Conservation (phyloP, 2,888 invertebrate species). For the Ennomos fuscantarius region DNA sequence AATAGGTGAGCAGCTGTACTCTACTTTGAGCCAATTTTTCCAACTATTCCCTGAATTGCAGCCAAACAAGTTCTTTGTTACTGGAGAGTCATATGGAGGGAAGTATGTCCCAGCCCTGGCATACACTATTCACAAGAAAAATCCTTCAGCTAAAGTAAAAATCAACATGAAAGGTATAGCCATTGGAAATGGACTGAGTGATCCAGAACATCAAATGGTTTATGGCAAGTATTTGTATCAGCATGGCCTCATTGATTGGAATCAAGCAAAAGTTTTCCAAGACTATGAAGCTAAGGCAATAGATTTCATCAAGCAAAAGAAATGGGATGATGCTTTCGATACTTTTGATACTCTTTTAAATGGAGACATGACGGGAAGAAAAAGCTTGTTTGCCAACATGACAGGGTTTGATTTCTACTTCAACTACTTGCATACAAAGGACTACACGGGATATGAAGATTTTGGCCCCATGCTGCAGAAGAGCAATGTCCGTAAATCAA, state of each 20-base stretch:
- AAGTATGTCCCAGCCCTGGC: slow-evolving; percentile 91
- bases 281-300: slow-evolving; percentile 85
- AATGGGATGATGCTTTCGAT: slow-evolving; percentile 89
- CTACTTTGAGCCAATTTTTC: slow-evolving; percentile 92
- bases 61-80: slow-evolving; percentile 91
- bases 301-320: slow-evolving; percentile 85
- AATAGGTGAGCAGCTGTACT: slow-evolving; percentile 92
- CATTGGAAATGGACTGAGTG: slow-evolving; percentile 93
- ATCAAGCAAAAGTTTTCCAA: slow-evolving; percentile 86
- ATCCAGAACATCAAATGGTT: slow-evolving; percentile 90
- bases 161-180: slow-evolving; percentile 89
- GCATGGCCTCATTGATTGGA: slow-evolving; percentile 88
- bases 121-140: slow-evolving; percentile 88
- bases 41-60: slow-evolving; percentile 91
- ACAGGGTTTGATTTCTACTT: slow-evolving; percentile 92
- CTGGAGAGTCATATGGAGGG: slow-evolving; percentile 96
- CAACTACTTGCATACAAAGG: slow-evolving; percentile 88
- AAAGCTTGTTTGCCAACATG: slow-evolving; percentile 88
- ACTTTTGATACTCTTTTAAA: slow-evolving; percentile 90
- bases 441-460: slow-evolving; percentile 77
- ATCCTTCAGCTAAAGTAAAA: slow-evolving; percentile 86
- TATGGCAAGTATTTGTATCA: slow-evolving; percentile 93
- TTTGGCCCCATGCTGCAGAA: slow-evolving; percentile 88
- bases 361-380: slow-evolving; percentile 85
- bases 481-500: slow-evolving; percentile 87